A percentile compares a stretch with the other conserved stretches of the same genome.
phyloP scores from a whole-genome alignment of 2,113 vertebrate species.

The Nettapus auritus region DNA sequence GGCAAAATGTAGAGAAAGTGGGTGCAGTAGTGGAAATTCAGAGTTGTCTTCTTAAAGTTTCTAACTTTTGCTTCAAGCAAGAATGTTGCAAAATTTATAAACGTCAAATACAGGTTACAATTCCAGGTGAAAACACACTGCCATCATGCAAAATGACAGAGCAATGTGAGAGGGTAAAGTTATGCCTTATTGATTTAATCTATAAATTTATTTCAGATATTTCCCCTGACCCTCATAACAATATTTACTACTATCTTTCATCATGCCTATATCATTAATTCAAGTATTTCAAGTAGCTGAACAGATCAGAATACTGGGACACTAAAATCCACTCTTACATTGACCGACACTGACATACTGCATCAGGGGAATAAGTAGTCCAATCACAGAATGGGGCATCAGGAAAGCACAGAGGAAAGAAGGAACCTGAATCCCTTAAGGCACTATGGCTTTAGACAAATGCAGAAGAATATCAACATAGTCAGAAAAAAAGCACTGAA shows the following conservation, averaged over 20 bases:
- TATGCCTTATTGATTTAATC: neutral
- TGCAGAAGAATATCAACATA: neutral
- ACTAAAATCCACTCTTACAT: neutral
- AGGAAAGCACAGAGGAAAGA: neutral
- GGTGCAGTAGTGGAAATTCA: neutral
- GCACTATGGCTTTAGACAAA: neutral
- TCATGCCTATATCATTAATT: neutral
- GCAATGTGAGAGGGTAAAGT: neutral
- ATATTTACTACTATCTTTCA: neutral
- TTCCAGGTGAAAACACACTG: neutral
- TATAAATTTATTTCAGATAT: neutral
- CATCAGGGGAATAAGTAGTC: neutral
- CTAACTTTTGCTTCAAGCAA: neutral
- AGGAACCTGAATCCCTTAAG: neutral
- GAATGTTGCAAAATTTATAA: neutral
- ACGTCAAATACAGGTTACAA: neutral
- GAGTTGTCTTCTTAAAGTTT: neutral
- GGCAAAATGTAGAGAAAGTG: neutral
- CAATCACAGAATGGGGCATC: fast-evolving
- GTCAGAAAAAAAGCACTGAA: neutral
- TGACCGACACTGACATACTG: neutral
- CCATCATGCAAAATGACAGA: neutral
- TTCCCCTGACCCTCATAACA: neutral
- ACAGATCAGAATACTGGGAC: neutral
- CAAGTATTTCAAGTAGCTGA: neutral